Evolutionary conservation across 2,797 vertebrate genomes (phyloP), one percentile per base, ranked within the genome.

Genomic region (Phyllotis vaccarum): DNA sequence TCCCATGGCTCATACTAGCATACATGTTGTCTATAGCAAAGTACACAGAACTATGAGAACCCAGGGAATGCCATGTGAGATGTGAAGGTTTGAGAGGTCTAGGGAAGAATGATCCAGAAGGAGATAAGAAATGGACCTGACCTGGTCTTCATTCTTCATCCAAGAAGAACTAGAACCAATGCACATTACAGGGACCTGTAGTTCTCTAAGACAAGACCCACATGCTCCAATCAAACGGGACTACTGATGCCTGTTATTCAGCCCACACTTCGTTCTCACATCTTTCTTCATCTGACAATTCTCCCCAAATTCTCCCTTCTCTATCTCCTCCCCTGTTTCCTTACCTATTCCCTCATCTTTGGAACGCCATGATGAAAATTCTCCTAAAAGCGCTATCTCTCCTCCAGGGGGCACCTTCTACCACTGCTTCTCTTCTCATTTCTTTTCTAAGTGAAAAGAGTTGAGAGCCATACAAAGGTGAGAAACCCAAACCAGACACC

Each of bases 101-200:
- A 27, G 14, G 0, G 27, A 12, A 37, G 37, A 19, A 2, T 14
- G 72, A 64, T 2, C 11, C 72, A 31, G 11, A 4, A 0, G 22
- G 58, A 49, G 13, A 21, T 6, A 13, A 81, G n/a, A 40, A 8
- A 14, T 43, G 22, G 17, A 9, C 16, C 34, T 21, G 60, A 64
- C 6, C 22, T 16, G 49, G 6, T 1, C 29, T 43, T 43, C 21
- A 49, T 24, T 27, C 0, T 17, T 24, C 8, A 10, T n/a, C n/a
- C 2, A 24, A 9, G 49, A 29, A 60, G 70, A 93, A 46, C 1
- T 0, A 43, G 62, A 2, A 13, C 24, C 3, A 27, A 2, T 0
- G 21, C 27, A n/a, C 17, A 72, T 68, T 2, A 72, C 31, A 22
- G 70, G 16, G 56, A 75, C 29, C 34, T 27, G 37, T 22, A 7